Evolutionary conservation across 2,113 vertebrate genomes (phyloP).

Genomic region (Petroica traversi): DNA sequence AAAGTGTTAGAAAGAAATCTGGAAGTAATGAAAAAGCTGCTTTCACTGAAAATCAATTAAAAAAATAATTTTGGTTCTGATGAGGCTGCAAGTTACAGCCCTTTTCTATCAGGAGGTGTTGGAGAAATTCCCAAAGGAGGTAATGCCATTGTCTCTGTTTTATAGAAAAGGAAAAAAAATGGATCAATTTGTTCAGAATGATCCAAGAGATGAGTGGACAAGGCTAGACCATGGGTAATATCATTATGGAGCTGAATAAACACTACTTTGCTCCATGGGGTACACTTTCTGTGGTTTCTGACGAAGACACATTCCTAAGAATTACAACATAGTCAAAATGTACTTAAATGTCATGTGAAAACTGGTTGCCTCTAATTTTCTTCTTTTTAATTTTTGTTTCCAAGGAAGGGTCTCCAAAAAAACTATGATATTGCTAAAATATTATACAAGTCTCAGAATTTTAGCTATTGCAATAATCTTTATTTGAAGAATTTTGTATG

Average conservation of each 20-base stretch:
- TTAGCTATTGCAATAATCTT: background rate
- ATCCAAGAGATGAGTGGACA: background rate
- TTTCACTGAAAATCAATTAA: background rate
- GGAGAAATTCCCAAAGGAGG: background rate
- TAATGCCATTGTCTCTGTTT: background rate
- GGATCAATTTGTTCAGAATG: background rate
- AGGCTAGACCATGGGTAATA: background rate
- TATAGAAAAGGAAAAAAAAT: background rate
- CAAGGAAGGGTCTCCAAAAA: background rate
- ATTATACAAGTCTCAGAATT: background rate
- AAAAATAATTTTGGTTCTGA: background rate
- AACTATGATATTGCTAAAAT: background rate
- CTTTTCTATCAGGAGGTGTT: background rate
- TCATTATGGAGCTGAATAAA: background rate
- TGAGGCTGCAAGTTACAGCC: background rate
- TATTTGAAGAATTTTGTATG: background rate
- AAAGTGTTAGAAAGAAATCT: background rate
- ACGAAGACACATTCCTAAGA: background rate
- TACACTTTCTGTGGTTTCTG: background rate
- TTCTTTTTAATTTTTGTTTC: background rate
- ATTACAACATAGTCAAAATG: background rate
- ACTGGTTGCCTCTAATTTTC: background rate
- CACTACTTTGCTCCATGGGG: background rate
- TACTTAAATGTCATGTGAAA: background rate
- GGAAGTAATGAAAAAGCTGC: background rate